phyloP scores from a whole-genome alignment of 2,888 invertebrate genomes.

The Baccha elongata region DNA sequence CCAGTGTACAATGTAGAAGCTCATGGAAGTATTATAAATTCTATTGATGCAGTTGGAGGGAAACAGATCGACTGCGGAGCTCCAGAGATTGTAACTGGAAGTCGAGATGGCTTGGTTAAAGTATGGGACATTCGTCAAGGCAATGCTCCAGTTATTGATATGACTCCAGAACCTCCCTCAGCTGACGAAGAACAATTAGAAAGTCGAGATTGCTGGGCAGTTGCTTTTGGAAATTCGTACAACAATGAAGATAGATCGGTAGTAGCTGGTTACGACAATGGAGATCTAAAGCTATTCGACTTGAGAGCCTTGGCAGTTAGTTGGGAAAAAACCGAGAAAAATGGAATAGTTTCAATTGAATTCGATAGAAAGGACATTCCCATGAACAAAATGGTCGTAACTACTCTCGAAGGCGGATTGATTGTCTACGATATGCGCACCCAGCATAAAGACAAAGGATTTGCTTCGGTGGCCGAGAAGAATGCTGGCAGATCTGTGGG shows the following conservation, averaged over 20 bases:
- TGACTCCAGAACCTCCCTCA: slow-evolving; percentile 82
- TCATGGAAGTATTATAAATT: slow-evolving; percentile 94
- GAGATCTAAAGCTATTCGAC: slow-evolving; percentile 97
- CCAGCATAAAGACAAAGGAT: slow-evolving; percentile 93
- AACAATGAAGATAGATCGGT: slow-evolving; percentile 93
- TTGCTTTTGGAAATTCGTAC: slow-evolving; percentile 95
- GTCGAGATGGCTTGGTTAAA: slow-evolving; percentile 96
- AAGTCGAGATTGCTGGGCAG: slow-evolving; percentile 95
- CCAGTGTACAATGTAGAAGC: slow-evolving; percentile 89
- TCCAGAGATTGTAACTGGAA: slow-evolving; percentile 97
- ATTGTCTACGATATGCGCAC: slow-evolving; percentile 95
- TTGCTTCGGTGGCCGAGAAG: slow-evolving; percentile 85
- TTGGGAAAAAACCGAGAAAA: slow-evolving; percentile 96
- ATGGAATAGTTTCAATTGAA: slow-evolving; percentile 94
- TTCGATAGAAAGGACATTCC: slow-evolving; percentile 96
- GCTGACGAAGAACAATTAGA: slow-evolving; percentile 85
- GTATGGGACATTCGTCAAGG: slow-evolving; percentile 98
- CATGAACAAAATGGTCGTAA: slow-evolving; percentile 97
- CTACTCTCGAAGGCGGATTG: slow-evolving; percentile 95
- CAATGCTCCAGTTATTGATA: slow-evolving; percentile 93
- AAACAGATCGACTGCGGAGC: slow-evolving; percentile 92
- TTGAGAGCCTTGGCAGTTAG: slow-evolving; percentile 90
- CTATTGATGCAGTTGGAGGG: slow-evolving; percentile 96
- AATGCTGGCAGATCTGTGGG: slow-evolving; percentile 82
- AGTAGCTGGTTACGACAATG: slow-evolving; percentile 97